Base-by-base conservation (phyloP, 2,797 vertebrate species). In the Psittacula echo region DNA sequence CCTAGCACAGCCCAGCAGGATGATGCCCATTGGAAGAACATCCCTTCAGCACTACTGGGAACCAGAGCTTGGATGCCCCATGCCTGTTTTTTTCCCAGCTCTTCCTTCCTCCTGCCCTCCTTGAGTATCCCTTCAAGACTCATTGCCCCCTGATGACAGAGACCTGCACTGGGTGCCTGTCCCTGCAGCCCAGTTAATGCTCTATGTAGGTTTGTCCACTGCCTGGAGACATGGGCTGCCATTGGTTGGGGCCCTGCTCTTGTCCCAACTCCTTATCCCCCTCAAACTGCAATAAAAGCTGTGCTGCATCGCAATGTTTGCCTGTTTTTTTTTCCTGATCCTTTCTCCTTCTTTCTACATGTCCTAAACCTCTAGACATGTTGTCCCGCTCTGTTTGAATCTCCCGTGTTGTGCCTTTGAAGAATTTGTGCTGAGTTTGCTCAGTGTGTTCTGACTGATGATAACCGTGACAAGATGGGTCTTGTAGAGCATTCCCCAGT, bases 1-100 rank as follows among this genome's bases (percentile, higher is more conserved):
- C 27, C 41, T 13, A 5, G 68, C 58, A 32, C 68, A 17, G 22
- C 80, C 48, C 14, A 3, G 44, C 45, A 13, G 22, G 7, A 67
- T 4, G 14, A 26, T 50, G 24, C 39, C 60, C 11, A 7, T 9
- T 2, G 14, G 7, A 68, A 27, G 22, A 5, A 51, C 60, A 23
- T 0, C 14, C 11, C 32, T 23, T 2, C 0, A 12, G 26, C 37
- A 14, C 1, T 5, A 2, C 39, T 6, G 13, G 19, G 64, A 64
- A 45, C n/a, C 3, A 3, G n/a, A 1, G 10, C 65, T 41, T 1
- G 65, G 65, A 6, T 29, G 23, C 34, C 74, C 7, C 15, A 6
- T 21, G 48, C 56, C 56, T 20, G 48, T 24, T 6, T 32, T 8
- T n/a, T 30, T 50, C 48, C 48, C 48, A 50, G 48, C 24, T 50